Conservation (phyloP, 1,140 invertebrate species). For the Gryon sp. region DNA sequence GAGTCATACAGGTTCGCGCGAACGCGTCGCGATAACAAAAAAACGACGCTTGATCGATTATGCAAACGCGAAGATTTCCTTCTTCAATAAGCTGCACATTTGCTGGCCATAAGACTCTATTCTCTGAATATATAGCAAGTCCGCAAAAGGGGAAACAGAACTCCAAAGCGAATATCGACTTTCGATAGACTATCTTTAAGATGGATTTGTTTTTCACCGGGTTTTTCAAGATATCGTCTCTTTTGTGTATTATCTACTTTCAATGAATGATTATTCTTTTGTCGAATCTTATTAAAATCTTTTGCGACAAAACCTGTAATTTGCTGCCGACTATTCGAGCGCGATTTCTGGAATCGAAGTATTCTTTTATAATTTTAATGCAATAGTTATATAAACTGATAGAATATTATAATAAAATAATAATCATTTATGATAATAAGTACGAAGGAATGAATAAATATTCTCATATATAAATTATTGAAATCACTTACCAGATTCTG, state of each 20-base stretch:
- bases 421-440: too few species aligned
- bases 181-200: slow-evolving; percentile 47
- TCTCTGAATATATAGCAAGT: slow-evolving; percentile 32
- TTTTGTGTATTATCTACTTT: slow-evolving; percentile 3
- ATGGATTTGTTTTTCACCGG: slow-evolving; percentile 44
- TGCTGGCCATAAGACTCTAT: slow-evolving; percentile 57
- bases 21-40: slow-evolving; percentile 54
- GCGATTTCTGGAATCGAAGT: too few species aligned
- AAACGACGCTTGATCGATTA: slow-evolving; percentile 64
- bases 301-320: too few species aligned
- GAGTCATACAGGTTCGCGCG: slow-evolving; percentile 30
- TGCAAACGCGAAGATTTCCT: slow-evolving; percentile 63
- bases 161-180: slow-evolving; percentile 44
- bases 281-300: too few species aligned
- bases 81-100: slow-evolving; percentile 61
- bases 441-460: too few species aligned
- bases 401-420: too few species aligned
- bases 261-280: too few species aligned
- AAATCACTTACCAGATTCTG: slow-evolving; percentile 89
- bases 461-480: too few species aligned
- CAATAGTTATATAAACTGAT: too few species aligned
- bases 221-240: slow-evolving; percentile 13
- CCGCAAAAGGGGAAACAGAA: slow-evolving; percentile 25
- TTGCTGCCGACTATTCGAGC: too few species aligned
- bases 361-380: too few species aligned